These are phyloP conservation scores for Heterocephalus glaber DNA, from an alignment of 2,113 vertebrate species.

Conservation along the genomic window DNA sequence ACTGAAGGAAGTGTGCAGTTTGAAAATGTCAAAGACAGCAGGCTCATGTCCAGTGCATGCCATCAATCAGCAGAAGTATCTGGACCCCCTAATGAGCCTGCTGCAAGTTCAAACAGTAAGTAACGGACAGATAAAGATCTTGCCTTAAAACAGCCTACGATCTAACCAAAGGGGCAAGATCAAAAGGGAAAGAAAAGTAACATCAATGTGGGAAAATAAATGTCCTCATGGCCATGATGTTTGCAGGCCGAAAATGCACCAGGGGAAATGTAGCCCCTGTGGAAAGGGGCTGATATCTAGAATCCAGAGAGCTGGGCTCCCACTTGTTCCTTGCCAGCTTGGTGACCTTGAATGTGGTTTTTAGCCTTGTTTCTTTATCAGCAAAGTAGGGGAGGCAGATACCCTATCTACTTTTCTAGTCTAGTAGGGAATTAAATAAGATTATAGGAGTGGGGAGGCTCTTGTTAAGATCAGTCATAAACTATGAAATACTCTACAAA, in stretches of 20 bases:
- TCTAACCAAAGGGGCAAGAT: slow-evolving; percentile 35
- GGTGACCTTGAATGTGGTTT: neutral
- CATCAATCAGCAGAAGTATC: slow-evolving; percentile 32
- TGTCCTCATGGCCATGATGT: neutral
- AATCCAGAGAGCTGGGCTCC: neutral
- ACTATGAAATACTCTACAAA: neutral
- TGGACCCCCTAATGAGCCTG: neutral
- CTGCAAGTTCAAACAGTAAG: neutral
- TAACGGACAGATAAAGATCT: slow-evolving; percentile 27
- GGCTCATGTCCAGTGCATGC: slow-evolving; percentile 51
- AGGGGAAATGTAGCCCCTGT: neutral
- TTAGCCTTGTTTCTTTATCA: neutral
- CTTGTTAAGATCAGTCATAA: neutral
- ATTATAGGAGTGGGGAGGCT: neutral
- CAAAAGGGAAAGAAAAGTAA: slow-evolving; percentile 19
- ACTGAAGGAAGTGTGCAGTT: slow-evolving; percentile 74
- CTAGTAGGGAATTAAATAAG: neutral
- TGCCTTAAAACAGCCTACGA: slow-evolving; percentile 1
- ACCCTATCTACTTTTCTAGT: neutral
- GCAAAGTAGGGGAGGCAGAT: neutral
- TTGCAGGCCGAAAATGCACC: neutral
- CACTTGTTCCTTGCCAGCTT: neutral
- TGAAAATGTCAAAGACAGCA: slow-evolving; percentile 74
- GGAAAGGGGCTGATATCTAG: neutral
- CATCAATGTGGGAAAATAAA: neutral